Percentiles rank a stretch among this genome's conserved stretches.
Evolutionary conservation across 2,113 vertebrate genomes (phyloP).

Genomic region (Acanthochromis polyacanthus): DNA sequence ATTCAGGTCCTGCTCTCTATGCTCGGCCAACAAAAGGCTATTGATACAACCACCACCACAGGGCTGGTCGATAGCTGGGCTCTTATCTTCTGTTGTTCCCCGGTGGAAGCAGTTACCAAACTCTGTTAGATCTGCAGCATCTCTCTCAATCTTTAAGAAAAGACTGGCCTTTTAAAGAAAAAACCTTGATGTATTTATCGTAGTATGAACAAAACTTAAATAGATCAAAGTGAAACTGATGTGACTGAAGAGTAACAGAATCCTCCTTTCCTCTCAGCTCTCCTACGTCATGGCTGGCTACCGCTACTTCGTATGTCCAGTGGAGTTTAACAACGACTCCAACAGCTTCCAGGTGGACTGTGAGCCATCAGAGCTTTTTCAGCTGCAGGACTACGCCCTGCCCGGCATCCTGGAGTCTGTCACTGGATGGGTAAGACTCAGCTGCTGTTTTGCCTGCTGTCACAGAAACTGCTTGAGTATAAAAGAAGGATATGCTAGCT

Average conservation of each 20-base stretch:
- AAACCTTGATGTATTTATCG: not conserved
- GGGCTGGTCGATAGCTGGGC: too few relatives aligned
- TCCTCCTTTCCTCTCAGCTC: constrained; percentile 80
- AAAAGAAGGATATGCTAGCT: too few relatives aligned
- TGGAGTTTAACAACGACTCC: constrained; percentile 98
- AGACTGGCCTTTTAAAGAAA: too few relatives aligned
- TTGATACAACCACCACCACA: too few relatives aligned
- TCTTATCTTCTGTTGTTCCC: too few relatives aligned
- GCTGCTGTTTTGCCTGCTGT: not conserved
- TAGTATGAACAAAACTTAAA: not conserved
- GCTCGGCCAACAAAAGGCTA: too few relatives aligned
- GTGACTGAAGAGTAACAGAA: constrained; percentile 7
- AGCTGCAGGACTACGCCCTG: constrained; percentile 93
- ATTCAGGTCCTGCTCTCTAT: too few relatives aligned
- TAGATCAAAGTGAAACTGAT: not conserved
- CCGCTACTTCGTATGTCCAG: constrained; percentile 96
- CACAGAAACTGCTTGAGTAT: too few relatives aligned
- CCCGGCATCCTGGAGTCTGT: constrained; percentile 89
- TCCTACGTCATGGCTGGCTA: constrained; percentile 97
- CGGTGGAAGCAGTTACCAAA: too few relatives aligned
- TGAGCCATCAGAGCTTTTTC: constrained; percentile 93
- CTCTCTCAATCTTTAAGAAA: too few relatives aligned
- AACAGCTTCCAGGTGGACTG: constrained; percentile 98
- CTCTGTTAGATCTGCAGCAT: too few relatives aligned
- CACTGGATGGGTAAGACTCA: constrained; percentile 91